Evolutionary conservation across 2,113 vertebrate genomes (phyloP).

Genomic region (Jacana jacana): DNA sequence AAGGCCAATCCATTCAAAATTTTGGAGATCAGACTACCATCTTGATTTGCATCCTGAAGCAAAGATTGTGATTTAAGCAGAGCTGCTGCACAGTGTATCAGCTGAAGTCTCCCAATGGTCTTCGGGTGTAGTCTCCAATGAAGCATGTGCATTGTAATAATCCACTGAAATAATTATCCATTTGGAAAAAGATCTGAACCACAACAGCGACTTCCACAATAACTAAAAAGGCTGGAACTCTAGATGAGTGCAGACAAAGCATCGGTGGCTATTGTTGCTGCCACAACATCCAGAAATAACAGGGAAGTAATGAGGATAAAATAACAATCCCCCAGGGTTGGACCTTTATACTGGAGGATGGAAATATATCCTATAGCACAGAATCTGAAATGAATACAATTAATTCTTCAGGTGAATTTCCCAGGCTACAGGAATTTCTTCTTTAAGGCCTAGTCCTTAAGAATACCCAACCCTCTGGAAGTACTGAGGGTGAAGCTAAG

Average conservation of each 20-base stretch:
- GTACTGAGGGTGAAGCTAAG: neutral
- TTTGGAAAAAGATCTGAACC: neutral
- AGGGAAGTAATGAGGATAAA: neutral
- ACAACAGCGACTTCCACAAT: neutral
- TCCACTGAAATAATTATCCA: constrained; percentile 4
- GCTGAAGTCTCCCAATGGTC: neutral
- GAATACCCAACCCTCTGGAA: neutral
- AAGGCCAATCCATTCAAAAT: neutral
- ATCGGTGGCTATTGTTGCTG: neutral
- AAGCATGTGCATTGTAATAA: neutral
- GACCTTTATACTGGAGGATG: neutral
- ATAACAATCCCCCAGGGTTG: neutral
- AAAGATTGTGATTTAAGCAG: neutral
- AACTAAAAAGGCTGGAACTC: neutral
- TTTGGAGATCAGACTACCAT: neutral
- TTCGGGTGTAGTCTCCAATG: neutral
- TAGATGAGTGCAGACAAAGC: neutral
- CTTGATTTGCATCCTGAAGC: neutral
- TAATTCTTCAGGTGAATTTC: neutral
- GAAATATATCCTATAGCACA: neutral
- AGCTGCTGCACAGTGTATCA: neutral
- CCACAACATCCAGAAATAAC: neutral
- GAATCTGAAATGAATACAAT: neutral
- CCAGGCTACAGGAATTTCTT: neutral
- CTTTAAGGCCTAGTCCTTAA: neutral